Evolutionary conservation across 2,888 invertebrate genomes (phyloP).

Genomic region (Limnephilus auricula): DNA sequence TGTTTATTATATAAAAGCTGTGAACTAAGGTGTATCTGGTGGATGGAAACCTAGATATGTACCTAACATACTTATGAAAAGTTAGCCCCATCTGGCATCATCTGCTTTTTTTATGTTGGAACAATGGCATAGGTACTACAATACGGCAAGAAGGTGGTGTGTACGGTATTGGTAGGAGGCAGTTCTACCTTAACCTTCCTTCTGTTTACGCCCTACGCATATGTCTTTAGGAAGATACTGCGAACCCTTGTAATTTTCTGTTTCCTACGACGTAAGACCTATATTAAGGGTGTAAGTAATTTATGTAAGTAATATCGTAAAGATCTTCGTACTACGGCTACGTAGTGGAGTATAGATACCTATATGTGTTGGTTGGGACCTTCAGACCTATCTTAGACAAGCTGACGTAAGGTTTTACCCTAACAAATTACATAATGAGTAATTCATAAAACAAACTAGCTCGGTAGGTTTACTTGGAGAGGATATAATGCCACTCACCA

Average conservation of each 20-base stretch:
- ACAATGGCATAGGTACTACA: neutral
- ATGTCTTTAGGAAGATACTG: neutral
- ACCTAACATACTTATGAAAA: neutral
- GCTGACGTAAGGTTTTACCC: neutral
- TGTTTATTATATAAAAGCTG: neutral
- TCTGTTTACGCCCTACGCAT: neutral
- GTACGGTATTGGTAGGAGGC: neutral
- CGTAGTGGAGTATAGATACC: neutral
- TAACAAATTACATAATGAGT: neutral
- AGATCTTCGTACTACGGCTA: neutral
- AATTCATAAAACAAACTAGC: neutral
- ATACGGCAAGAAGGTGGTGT: neutral
- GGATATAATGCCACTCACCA: neutral
- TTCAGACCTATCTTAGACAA: neutral
- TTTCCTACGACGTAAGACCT: neutral
- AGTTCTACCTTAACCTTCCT: neutral
- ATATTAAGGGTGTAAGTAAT: neutral
- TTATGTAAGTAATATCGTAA: slow-evolving; percentile 2
- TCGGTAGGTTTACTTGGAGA: neutral
- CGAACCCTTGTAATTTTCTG: neutral
- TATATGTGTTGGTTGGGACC: neutral
- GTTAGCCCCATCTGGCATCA: neutral
- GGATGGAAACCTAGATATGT: neutral
- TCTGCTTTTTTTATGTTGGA: neutral
- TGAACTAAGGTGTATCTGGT: neutral